Evolutionary conservation across 2,113 vertebrate genomes (phyloP), one percentile per base, ranked within the genome.

Genomic region (Mastomys natalensis): DNA sequence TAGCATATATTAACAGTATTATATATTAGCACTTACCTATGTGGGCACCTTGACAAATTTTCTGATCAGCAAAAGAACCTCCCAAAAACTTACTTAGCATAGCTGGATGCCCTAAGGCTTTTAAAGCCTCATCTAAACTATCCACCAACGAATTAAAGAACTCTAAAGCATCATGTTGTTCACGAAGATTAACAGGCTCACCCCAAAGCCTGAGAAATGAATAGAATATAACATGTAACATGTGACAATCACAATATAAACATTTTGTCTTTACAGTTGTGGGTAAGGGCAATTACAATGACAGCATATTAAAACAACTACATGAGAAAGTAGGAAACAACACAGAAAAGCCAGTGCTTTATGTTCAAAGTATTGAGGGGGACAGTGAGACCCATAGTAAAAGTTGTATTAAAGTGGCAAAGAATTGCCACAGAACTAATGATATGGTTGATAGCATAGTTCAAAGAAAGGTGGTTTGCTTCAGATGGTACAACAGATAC

Each of bases 61-160:
- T 99, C 98, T 99, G 99, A 98, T 99, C 99, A 89, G 99, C 99
- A 96, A 99, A 99, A n/a, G 99, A 99, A 68, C 99, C 99, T 96
- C 99, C 99, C 90, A 99, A 98, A 94, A 99, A 99, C 98, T 99
- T 99, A 98, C 99, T 99, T 96, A 99, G 98, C 99, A 99, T 99
- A 91, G 99, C 99, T 70, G 99, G 99, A 98, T 99, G 99, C 89
- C 99, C 99, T 95, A 99, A 98, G 80, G 99, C 99, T 98, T 99
- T 99, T 98, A 99, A 98, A 97, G 99, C 99, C 98, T 99, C 99
- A 97, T 99, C 99, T 98, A 99, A 98, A 99, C 99, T 99, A 98
- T 99, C 99, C 98, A 99, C 99, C 98, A 99, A 98, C 0, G 99
- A 99, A 98, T 99, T 99, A 98, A 99, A 99, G 98, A 99, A 99